Conservation (phyloP, 1,140 invertebrate genomes). For the Probaryconus sp. region DNA sequence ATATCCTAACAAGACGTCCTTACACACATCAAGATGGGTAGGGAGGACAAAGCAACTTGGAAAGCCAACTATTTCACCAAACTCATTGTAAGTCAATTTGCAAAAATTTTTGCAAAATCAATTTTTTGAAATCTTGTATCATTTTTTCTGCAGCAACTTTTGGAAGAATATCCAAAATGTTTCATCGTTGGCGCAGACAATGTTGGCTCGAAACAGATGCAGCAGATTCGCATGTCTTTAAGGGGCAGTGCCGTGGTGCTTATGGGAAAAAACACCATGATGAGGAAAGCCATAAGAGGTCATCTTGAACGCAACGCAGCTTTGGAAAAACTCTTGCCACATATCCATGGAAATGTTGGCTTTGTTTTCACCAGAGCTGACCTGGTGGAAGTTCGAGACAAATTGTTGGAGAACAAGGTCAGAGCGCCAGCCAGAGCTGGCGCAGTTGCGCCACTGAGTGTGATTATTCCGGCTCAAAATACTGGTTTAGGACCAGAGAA, state of each 20-base stretch:
- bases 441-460: too few relatives aligned
- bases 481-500: conserved; percentile 96
- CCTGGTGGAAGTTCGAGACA: conserved; percentile 79
- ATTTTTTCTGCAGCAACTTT: conserved; percentile 95
- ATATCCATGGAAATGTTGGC: conserved; percentile 98
- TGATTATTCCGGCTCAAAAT: too few relatives aligned
- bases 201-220: conserved; percentile 99
- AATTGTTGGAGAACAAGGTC: too few relatives aligned
- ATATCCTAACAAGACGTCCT: conserved; percentile 84
- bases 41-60: conserved; percentile 99
- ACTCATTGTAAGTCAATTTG: conserved; percentile 90
- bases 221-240: conserved; percentile 97
- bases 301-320: conserved; percentile 99
- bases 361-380: conserved; percentile 99
- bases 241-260: conserved; percentile 92
- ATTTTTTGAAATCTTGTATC: too few relatives aligned
- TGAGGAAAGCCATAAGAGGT: too few relatives aligned
- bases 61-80: conserved; percentile 99
- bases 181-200: conserved; percentile 99
- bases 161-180: conserved; percentile 98
- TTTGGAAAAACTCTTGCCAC: conserved; percentile 94
- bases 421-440: too few relatives aligned
- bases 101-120: too few relatives aligned
- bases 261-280: conserved; percentile 99
- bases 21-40: conserved; percentile 95